Evolutionary conservation across 2,888 invertebrate genomes (phyloP).

Genomic region (Dascillus cervinus): DNA sequence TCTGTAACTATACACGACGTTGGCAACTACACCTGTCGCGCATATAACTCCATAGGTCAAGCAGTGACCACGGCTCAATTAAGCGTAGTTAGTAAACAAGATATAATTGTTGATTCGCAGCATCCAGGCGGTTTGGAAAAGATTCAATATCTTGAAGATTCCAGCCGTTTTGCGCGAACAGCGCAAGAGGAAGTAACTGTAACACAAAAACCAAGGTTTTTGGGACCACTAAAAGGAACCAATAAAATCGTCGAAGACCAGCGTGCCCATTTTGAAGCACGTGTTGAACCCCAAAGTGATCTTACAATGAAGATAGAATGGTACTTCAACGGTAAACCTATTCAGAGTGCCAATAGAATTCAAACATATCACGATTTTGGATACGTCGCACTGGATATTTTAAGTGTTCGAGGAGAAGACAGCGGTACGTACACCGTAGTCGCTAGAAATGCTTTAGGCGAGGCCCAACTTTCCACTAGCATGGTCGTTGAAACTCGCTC

Average conservation of each 20-base stretch:
- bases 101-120: conserved; percentile 82
- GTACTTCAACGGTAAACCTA: conserved; percentile 91
- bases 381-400: conserved; percentile 90
- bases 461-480: conserved; percentile 73
- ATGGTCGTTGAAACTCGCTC: conserved; percentile 87
- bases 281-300: conserved; percentile 93
- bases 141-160: conserved; percentile 84
- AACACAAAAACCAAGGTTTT: conserved; percentile 76
- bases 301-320: conserved; percentile 89
- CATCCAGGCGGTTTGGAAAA: conserved; percentile 88
- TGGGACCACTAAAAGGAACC: conserved; percentile 86
- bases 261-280: conserved; percentile 89
- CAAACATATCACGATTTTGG: conserved; percentile 95
- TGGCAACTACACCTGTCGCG: conserved; percentile 82
- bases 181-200: conserved; percentile 63
- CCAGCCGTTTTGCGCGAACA: conserved; percentile 60
- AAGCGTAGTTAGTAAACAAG: conserved; percentile 76
- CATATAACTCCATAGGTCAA: conserved; percentile 80
- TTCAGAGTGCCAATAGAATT: conserved; percentile 83
- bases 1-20: conserved; percentile 85
- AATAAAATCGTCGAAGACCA: conserved; percentile 90
- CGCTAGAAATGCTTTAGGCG: conserved; percentile 85
- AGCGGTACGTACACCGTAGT: conserved; percentile 89
- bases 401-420: conserved; percentile 87
- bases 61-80: conserved; percentile 75